These are phyloP conservation scores for Nansenia antarctica DNA, from an alignment of 2,113 vertebrate species.

Conservation along the genomic window DNA sequence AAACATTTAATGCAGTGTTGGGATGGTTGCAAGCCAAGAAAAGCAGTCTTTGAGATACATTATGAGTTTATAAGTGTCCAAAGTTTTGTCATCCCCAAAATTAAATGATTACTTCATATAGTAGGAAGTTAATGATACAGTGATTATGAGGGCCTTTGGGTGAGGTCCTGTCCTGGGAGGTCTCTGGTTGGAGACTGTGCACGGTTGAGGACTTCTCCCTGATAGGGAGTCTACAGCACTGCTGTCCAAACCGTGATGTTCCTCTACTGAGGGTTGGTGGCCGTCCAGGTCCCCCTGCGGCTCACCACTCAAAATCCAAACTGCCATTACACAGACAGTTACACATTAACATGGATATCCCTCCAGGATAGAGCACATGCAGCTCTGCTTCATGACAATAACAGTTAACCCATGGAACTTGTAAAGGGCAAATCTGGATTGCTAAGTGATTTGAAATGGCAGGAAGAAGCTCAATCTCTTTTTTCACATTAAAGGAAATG, in stretches of 20 bases:
- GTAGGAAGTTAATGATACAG: slow-evolving; percentile 47
- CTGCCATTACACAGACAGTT: slow-evolving; percentile 22
- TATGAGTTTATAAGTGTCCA: not conserved
- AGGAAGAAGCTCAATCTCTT: not conserved
- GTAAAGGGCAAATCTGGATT: slow-evolving; percentile 22
- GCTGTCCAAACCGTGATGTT: slow-evolving; percentile 34
- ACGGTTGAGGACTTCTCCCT: slow-evolving; percentile 21
- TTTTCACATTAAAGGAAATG: not conserved
- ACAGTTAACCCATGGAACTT: slow-evolving; percentile 30
- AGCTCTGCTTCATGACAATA: slow-evolving; percentile 20
- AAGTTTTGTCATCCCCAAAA: slow-evolving; percentile 38
- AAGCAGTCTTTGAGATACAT: not conserved
- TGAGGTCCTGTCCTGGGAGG: slow-evolving; percentile 59
- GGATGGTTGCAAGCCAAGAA: not conserved
- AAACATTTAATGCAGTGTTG: slow-evolving; percentile 18
- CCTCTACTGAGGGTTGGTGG: slow-evolving; percentile 43
- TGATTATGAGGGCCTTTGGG: slow-evolving; percentile 39
- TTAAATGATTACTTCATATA: slow-evolving; percentile 49
- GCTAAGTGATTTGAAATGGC: slow-evolving; percentile 7
- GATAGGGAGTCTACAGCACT: slow-evolving; percentile 26
- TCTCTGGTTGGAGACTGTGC: slow-evolving; percentile 36
- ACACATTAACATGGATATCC: slow-evolving; percentile 28
- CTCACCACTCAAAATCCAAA: slow-evolving; percentile 23
- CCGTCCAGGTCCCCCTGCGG: slow-evolving; percentile 25
- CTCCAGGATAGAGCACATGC: slow-evolving; percentile 12